Conservation (phyloP, 2,113 vertebrate species). For the Pavo muticus region DNA sequence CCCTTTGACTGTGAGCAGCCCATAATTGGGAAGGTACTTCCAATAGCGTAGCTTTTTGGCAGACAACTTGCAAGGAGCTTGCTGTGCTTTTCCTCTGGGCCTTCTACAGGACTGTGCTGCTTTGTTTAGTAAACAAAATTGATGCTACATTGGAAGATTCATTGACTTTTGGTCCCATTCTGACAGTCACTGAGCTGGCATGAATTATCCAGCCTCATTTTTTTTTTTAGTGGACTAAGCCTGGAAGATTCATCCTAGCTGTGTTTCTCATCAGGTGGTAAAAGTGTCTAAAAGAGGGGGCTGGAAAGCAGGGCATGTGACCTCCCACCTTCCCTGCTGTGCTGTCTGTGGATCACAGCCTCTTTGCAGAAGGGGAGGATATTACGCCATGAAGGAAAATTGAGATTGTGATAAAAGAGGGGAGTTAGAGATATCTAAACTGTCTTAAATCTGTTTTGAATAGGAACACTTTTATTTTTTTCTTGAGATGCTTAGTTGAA, state of each 20-base stretch:
- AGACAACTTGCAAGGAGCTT: background rate
- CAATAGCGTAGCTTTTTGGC: background rate
- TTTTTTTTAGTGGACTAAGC: slow-evolving; percentile 14
- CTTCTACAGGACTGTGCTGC: background rate
- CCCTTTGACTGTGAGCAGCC: background rate
- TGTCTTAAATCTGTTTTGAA: background rate
- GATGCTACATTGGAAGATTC: background rate
- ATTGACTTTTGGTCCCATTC: background rate
- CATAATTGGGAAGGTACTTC: background rate
- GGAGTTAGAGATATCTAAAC: background rate
- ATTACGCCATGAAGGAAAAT: background rate
- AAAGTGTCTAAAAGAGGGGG: slow-evolving; percentile 11
- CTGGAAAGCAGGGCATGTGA: accelerated
- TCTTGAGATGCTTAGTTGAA: background rate
- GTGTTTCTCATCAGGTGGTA: slow-evolving; percentile 39
- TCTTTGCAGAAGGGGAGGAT: background rate
- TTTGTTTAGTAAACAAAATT: background rate
- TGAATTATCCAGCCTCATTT: background rate
- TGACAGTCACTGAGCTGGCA: background rate
- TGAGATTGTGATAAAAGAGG: background rate
- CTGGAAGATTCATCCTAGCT: slow-evolving; percentile 9
- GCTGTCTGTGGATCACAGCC: background rate
- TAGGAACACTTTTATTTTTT: background rate
- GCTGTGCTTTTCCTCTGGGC: background rate
- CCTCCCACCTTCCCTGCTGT: background rate